Evolutionary conservation across 2,113 vertebrate genomes (phyloP).

Genomic region (Emydura subglobosa): DNA sequence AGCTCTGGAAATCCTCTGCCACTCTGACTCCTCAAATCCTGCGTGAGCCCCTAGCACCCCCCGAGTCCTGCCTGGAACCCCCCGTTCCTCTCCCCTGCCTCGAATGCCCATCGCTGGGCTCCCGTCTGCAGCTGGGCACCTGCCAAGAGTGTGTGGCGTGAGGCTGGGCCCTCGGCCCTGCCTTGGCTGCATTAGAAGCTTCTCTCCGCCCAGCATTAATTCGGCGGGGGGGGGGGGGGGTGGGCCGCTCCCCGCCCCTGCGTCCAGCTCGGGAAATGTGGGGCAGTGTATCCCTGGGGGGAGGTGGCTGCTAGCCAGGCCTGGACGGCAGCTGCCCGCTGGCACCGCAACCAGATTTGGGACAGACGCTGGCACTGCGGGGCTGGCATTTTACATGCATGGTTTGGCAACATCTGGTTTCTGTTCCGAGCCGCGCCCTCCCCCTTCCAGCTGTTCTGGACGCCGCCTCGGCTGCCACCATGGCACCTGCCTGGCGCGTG

Average conservation of each 20-base stretch:
- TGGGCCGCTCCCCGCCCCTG: too few species aligned
- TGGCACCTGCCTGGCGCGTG: rapidly evolving
- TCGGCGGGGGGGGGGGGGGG: too few species aligned
- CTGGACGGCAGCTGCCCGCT: background rate
- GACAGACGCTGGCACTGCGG: background rate
- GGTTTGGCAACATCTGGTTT: background rate
- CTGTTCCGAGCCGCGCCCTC: background rate
- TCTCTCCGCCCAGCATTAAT: too few species aligned
- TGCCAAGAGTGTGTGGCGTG: too few species aligned
- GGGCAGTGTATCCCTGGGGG: background rate
- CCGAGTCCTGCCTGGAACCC: background rate
- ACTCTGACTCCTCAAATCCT: background rate
- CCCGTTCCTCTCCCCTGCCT: too few species aligned
- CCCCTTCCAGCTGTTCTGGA: background rate
- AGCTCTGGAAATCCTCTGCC: background rate
- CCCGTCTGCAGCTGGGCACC: background rate
- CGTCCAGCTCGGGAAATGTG: too few species aligned
- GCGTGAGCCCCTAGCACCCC: background rate
- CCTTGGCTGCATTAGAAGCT: too few species aligned
- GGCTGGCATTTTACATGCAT: background rate
- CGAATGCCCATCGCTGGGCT: background rate
- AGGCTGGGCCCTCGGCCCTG: too few species aligned
- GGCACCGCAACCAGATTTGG: background rate
- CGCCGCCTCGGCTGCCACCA: too few species aligned
- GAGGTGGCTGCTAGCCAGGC: background rate